Evolutionary conservation across 2,113 vertebrate species (phyloP).

Genomic region (Fulica atra): DNA sequence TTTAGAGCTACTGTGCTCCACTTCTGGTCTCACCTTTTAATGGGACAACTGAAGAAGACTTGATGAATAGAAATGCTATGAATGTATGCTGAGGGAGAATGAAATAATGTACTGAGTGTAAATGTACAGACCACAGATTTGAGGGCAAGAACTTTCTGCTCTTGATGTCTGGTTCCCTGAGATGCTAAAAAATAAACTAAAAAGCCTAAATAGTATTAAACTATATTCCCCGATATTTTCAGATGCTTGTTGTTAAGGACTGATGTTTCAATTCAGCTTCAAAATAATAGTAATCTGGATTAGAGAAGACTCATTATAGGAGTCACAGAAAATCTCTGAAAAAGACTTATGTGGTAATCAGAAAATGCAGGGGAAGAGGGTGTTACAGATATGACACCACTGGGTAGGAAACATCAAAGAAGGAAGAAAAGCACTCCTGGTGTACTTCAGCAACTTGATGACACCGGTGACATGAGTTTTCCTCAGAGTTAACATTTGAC

Average conservation of each 20-base stretch:
- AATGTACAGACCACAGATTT: background rate
- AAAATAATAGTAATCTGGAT: background rate
- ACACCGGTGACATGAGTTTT: background rate
- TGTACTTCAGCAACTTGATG: background rate
- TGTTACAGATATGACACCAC: background rate
- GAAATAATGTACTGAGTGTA: background rate
- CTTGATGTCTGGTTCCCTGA: background rate
- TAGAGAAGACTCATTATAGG: background rate
- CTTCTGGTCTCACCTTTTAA: background rate
- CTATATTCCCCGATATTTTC: background rate
- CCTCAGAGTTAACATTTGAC: background rate
- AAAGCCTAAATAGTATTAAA: background rate
- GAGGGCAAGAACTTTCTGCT: background rate
- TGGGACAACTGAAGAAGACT: background rate
- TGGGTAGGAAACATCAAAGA: constrained; percentile 2
- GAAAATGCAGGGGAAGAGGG: background rate
- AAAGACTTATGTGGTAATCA: background rate
- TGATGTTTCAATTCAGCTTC: background rate
- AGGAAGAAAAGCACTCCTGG: background rate
- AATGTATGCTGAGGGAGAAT: background rate
- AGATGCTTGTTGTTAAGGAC: background rate
- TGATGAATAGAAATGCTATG: background rate
- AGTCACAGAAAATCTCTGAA: background rate
- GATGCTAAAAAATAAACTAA: background rate
- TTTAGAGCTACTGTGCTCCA: background rate